Conservation (phyloP, 2,113 vertebrate genomes). For the Cheilinus undulatus region DNA sequence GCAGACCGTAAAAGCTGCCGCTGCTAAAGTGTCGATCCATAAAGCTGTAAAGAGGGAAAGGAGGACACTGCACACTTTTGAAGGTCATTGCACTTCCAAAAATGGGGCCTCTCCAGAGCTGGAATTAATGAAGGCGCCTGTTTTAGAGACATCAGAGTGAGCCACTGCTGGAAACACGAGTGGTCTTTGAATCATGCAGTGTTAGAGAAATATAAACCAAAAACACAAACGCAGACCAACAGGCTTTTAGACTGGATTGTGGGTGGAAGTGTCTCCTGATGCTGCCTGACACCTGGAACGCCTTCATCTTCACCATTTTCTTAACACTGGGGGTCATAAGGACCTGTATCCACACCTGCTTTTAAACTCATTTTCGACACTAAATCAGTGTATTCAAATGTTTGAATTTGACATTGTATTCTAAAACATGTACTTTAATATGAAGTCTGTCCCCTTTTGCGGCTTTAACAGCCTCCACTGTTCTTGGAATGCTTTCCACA, state of each 20-base stretch:
- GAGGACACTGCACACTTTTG: slow-evolving; percentile 72
- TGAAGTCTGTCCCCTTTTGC: too few relatives aligned
- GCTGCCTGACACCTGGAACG: neutral
- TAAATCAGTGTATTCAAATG: too few relatives aligned
- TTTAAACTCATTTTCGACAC: too few relatives aligned
- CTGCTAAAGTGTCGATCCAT: slow-evolving; percentile 21
- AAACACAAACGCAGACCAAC: neutral
- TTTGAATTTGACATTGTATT: too few relatives aligned
- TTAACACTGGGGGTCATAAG: too few relatives aligned
- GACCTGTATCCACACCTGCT: too few relatives aligned
- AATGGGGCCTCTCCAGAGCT: slow-evolving; percentile 79
- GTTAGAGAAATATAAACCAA: slow-evolving; percentile 5
- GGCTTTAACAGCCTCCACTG: too few relatives aligned
- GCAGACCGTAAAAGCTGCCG: slow-evolving; percentile 34
- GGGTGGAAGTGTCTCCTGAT: neutral
- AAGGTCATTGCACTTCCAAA: slow-evolving; percentile 79
- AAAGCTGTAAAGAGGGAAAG: slow-evolving; percentile 50
- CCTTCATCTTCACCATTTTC: too few relatives aligned
- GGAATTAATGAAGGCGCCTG: slow-evolving; percentile 73
- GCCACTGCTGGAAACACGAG: slow-evolving; percentile 47
- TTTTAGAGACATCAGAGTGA: slow-evolving; percentile 72
- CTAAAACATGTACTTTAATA: too few relatives aligned
- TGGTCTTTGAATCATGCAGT: slow-evolving; percentile 11
- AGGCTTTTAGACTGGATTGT: neutral
- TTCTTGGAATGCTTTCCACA: too few relatives aligned